Percentiles rank a stretch among this genome's conserved stretches.
Conservation (phyloP, 2,888 invertebrate genomes). For the Stenurella melanura region DNA sequence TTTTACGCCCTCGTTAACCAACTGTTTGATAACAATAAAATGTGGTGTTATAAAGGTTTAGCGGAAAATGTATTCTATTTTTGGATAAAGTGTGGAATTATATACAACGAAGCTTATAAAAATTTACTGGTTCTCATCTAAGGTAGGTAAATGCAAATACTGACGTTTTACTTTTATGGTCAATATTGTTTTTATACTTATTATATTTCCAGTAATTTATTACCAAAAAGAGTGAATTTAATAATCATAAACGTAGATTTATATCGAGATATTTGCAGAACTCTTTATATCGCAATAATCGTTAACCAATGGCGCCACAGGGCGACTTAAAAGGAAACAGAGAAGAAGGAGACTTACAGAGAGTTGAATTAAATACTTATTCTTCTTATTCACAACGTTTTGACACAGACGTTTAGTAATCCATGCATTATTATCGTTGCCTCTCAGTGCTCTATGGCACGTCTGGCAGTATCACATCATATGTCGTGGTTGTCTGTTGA, state of each 20-base stretch:
- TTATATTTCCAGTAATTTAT: slow-evolving; percentile 7
- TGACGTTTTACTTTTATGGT: slow-evolving; percentile 1
- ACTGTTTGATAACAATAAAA: slow-evolving; percentile 3
- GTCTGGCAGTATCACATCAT: too few relatives aligned
- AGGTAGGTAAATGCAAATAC: slow-evolving; percentile 23
- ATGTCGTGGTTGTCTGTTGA: too few relatives aligned
- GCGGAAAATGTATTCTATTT: slow-evolving; percentile 3
- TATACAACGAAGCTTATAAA: slow-evolving; percentile 5
- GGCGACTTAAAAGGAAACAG: too few relatives aligned
- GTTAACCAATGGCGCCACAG: slow-evolving; percentile 3
- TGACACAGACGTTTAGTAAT: too few relatives aligned
- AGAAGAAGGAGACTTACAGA: too few relatives aligned
- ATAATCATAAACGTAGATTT: neutral
- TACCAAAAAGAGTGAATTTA: slow-evolving; percentile 5
- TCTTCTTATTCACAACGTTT: too few relatives aligned
- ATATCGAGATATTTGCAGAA: neutral
- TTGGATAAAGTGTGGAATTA: neutral
- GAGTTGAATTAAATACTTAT: too few relatives aligned
- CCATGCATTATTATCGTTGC: too few relatives aligned
- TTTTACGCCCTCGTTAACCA: slow-evolving; percentile 2
- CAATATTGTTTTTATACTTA: slow-evolving; percentile 13
- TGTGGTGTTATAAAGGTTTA: slow-evolving; percentile 2
- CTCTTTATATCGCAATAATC: neutral
- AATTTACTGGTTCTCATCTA: slow-evolving; percentile 17
- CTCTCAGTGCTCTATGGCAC: too few relatives aligned